Evolutionary conservation across 23 tunicate genomes (phyloP), one percentile per base, ranked within the genome.

Genomic region (Oikopleura vanhoeffeni): DNA sequence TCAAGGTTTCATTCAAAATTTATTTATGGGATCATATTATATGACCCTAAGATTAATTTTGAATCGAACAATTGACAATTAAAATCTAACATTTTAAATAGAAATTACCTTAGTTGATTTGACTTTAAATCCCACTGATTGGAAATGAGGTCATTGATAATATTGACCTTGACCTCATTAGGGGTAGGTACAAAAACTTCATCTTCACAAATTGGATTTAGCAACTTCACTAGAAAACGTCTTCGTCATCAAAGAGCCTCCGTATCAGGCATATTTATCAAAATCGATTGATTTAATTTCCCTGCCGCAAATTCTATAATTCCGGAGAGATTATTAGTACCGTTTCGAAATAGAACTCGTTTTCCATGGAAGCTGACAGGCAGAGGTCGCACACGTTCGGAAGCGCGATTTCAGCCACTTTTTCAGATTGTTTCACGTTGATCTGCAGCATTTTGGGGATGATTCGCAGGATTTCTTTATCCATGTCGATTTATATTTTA

Each of bases 401-500:
- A 24, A 91, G 76, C 0, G 89, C 86, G 27, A 95, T 76, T 41
- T 40, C 85, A 13, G 89, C 85, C 40, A 76, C 85, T 39, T 88
- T 84, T 3, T 91, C 90, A 42, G 99, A 89, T 84, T 95, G 99
- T 41, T 87, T 85, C 40, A 87, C 91, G 34, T 41, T n/a, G n/a
- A n/a, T n/a, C n/a, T n/a, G n/a, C n/a, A n/a, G n/a, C n/a, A n/a
- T n/a, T 32, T 18, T 2, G 27, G 79, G 79, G 34, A 18, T 24
- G 34, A 71, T 71, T 30, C 32, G 4, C 4, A 71, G 34, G 2
- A 18, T 4, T 71, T 71, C 35, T 18, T 13, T 30, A 32, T 71
- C 79, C 79, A 71, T 71, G 79, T 71, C 79, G 32, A 71, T 38
- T 71, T 71, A 2, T 18, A 71, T 71, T 13, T 18, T 33, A 13